These are phyloP conservation scores for Peromyscus eremicus DNA, from an alignment of 2,797 vertebrate species.

Conservation along the genomic window DNA sequence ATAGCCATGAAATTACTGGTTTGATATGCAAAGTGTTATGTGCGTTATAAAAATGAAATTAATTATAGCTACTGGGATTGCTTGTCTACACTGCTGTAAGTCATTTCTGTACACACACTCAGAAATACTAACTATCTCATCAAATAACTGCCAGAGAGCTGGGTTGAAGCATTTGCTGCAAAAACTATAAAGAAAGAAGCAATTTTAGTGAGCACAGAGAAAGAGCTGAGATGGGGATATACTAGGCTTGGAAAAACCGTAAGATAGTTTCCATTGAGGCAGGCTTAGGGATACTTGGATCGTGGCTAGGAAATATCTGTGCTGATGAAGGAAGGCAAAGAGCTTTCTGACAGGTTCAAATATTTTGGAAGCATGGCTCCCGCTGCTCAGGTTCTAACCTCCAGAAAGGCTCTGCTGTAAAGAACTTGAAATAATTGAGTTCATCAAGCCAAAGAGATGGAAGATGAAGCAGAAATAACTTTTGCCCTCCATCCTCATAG, in stretches of 20 bases:
- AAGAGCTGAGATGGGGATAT: neutral
- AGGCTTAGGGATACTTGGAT: neutral
- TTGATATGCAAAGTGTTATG: neutral
- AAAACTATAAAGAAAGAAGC: constrained; percentile 21
- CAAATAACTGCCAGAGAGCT: constrained; percentile 4
- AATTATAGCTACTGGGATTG: constrained; percentile 21
- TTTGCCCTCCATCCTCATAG: neutral
- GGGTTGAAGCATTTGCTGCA: neutral
- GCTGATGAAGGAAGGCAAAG: neutral
- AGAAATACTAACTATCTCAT: neutral
- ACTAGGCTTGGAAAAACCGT: neutral
- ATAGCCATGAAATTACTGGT: constrained; percentile 32
- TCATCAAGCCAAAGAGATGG: constrained; percentile 21
- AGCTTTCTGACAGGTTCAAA: neutral
- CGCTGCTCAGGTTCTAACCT: constrained; percentile 10
- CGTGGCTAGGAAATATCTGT: neutral
- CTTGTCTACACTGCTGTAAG: neutral
- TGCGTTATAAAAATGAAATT: constrained; percentile 33
- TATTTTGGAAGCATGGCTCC: constrained; percentile 26
- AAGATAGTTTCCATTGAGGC: neutral
- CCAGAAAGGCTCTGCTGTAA: neutral
- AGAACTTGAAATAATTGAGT: constrained; percentile 47
- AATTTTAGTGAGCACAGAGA: constrained; percentile 39
- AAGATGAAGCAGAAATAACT: neutral
- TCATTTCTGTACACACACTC: neutral